Base-by-base conservation (phyloP, 2,888 invertebrate species). In the Eurois occulta region DNA sequence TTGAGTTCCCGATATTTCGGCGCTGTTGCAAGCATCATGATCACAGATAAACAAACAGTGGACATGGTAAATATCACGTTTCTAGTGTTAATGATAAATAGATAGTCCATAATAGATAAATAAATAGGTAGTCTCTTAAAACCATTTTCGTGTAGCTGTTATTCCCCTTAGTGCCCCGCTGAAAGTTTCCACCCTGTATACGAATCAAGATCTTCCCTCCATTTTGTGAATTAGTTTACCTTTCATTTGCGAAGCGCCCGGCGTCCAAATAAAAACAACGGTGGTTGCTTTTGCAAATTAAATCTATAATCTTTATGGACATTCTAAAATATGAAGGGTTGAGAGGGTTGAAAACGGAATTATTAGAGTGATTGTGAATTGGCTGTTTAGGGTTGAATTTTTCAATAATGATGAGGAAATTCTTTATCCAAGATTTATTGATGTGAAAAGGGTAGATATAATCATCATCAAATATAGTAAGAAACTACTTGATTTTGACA, bases 141-240 rank as follows among this genome's bases (percentile, higher is more conserved):
- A 48, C 21, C 8, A 21, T 48, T 2, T 48, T 48, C 48, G 48
- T 21, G 48, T 48, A 6, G 48, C 46, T 46, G 46, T 46, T 10
- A 41, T 13, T 46, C 18, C 48, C 48, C 7, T 48, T 7, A 48
- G 7, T 48, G 48, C 48, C 7, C 48, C 21, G 21, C 48, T 48
- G 21, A 21, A 48, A 48, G 48, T 48, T 48, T 48, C 8, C 21
- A 48, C 21, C 21, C 8, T 48, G 48, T 46, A 68, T 58, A 72
- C 35, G 76, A 80, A 81, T 80, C 72, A 86, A 83, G 75, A 90
- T 88, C 85, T 67, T 58, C 74, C 85, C 66, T 91, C 94, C 94
- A 94, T 95, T 95, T 93, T 87, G 88, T 85, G 92, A 94, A 95
- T 95, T 94, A 95, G 96, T 96, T 95, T 95, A 94, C 94, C 94